Percentiles rank a stretch among this genome's conserved stretches.
phyloP scores from a whole-genome alignment of 2,888 invertebrate species.

The Eupithecia insigniata region DNA sequence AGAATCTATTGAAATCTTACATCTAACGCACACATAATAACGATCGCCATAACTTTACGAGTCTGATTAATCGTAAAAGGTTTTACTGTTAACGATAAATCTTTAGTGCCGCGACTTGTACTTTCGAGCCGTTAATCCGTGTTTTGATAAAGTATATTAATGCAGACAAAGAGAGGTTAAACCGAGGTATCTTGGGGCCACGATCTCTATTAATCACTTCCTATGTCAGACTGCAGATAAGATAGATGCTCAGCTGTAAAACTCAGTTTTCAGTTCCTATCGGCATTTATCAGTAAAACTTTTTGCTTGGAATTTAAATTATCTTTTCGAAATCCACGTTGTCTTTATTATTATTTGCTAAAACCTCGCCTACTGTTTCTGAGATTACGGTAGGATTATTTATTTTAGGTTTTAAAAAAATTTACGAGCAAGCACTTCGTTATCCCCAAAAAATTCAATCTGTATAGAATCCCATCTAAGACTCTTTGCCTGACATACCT shows the following conservation, averaged over 20 bases:
- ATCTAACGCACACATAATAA: constrained; percentile 33
- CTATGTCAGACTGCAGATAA: constrained; percentile 8
- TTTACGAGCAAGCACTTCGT: not conserved
- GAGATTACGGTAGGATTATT: not conserved
- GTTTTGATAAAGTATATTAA: constrained; percentile 50
- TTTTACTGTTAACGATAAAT: constrained; percentile 50
- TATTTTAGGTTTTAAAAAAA: not conserved
- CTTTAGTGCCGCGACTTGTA: constrained; percentile 46
- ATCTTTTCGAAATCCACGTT: not conserved
- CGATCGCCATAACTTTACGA: constrained; percentile 45
- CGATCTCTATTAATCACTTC: constrained; percentile 20
- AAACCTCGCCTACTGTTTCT: not conserved
- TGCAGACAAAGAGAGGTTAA: constrained; percentile 59
- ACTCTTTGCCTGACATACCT: not conserved
- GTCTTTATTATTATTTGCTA: not conserved
- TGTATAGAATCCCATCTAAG: not conserved
- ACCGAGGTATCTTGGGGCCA: constrained; percentile 49
- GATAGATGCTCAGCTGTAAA: not conserved
- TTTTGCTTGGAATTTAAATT: not conserved
- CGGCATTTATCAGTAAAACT: not conserved
- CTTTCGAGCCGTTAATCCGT: constrained; percentile 47
- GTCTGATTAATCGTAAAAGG: constrained; percentile 50
- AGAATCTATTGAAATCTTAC: constrained; percentile 29
- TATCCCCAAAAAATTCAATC: not conserved
- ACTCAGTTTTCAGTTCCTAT: not conserved